A percentile compares a stretch with the other conserved stretches of the same genome.
Conservation (phyloP, 2,113 vertebrate genomes). For the Leptodactylus fuscus region DNA sequence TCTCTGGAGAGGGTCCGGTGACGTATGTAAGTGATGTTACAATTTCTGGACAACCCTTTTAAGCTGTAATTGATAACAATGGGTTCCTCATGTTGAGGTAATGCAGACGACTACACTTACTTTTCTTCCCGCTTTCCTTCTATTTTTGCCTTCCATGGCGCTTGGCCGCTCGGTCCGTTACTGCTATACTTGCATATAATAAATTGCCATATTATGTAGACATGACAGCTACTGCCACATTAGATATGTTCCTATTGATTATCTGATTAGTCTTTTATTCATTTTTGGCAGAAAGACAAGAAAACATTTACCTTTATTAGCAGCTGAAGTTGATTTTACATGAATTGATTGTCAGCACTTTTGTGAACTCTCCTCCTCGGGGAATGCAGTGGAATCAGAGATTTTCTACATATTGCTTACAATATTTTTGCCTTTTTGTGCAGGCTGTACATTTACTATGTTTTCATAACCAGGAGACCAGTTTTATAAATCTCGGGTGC, state of each 20-base stretch:
- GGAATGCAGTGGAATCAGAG: background rate
- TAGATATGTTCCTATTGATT: constrained; percentile 47
- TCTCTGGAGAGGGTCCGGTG: too few relatives aligned
- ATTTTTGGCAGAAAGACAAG: constrained; percentile 50
- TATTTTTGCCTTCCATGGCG: background rate
- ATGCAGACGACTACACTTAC: background rate
- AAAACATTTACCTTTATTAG: constrained; percentile 55
- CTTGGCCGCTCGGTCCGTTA: background rate
- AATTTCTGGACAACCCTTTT: too few relatives aligned
- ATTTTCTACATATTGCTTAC: background rate
- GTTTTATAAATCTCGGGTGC: background rate
- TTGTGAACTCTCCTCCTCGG: constrained; percentile 19
- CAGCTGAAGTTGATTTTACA: constrained; percentile 39
- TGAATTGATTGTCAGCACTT: constrained; percentile 36
- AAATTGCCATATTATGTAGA: constrained; percentile 34
- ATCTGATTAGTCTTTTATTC: constrained; percentile 31
- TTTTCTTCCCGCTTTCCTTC: background rate
- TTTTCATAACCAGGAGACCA: background rate
- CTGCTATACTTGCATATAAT: constrained; percentile 27
- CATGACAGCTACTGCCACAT: background rate
- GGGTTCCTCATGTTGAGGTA: background rate
- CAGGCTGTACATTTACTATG: background rate
- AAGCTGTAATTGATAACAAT: too few relatives aligned
- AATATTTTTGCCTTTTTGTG: background rate
- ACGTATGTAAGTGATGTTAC: too few relatives aligned